Base-by-base conservation (phyloP, 2,797 vertebrate species). In the Podarcis lilfordi region DNA sequence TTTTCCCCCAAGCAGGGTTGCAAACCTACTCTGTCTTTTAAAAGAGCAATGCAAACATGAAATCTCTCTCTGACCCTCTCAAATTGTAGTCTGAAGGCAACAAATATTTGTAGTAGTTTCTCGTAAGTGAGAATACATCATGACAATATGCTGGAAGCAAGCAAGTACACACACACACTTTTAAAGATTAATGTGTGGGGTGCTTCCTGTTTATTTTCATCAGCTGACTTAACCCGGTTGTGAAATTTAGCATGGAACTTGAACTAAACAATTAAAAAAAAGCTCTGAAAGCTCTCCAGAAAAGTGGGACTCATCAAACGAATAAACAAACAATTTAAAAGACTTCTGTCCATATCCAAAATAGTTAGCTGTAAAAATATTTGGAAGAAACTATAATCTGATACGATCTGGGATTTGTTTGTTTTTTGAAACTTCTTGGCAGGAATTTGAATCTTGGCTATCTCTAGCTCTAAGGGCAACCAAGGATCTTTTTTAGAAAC, bases 101-200 rank as follows among this genome's bases (percentile, higher is more conserved):
- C 76, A 91, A 94, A 87, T 77, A 92, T 68, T 76, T 90, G 85
- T 66, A 91, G 80, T 88, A 2, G 9, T 88, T 95, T 94, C 83
- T 86, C 0, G 2, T 89, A 94, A 95, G 90, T 80, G 35, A 91
- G n/a, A 86, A 43, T 81, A 50, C 9, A 2, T 0, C 32, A 59
- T 86, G 37, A 43, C 0, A 29, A 45, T 61, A 37, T 43, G 84
- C 88, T 86, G 81, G 64, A 27, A 91, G 8, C n/a, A 88, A 89
- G 2, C 2, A 64, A 90, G 10, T 1, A 55, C 50, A 13, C 50
- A 50, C 45, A 50, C 50, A n/a, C 21, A 0, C 86, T 89, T 78
- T 77, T 82, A 45, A 90, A 87, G 37, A 87, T 80, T 45, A 90
- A 77, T 43, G 13, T 45, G 27, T 72, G 64, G 4, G 32, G 50